Base-by-base conservation (phyloP, 2,888 invertebrate species). In the Andrena praecox region DNA sequence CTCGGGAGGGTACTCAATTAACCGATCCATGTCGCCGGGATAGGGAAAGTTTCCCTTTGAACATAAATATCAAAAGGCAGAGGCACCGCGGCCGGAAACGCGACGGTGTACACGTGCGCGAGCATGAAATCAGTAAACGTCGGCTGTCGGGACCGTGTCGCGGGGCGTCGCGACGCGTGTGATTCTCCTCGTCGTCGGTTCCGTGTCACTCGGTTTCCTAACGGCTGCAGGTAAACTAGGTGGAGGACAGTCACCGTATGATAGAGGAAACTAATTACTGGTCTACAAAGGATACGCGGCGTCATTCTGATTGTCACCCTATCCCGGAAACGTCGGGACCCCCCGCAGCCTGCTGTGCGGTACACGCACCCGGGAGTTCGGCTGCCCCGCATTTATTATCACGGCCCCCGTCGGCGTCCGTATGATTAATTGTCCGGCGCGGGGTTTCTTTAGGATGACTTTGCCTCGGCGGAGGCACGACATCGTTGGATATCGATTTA, bases 221-320 rank as follows among this genome's bases (percentile, higher is more conserved):
- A 7, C 60, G 80, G 60, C 56, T 78, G 59, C 68, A 67, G 69
- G 79, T 82, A 82, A 82, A 82, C 81, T 77, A 86, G 83, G 80
- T 80, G 63, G 76, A 83, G 71, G 76, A 82, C 69, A 78, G 76
- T 67, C 75, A 60, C 68, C 56, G 52, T 50, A 31, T 76, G 79
- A 77, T 77, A 78, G 82, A 86, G 83, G 79, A 88, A 90, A 90
- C 87, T 90, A 90, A 91, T 91, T 89, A 88, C 79, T 71, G 81
- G 75, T 62, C 56, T 83, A 88, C 87, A 90, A 91, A 90, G 87
- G 87, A 89, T 86, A 87, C 85, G 87, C 87, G 84, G 52, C 87
- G 85, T 89, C 90, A 90, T 87, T 89, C 79, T 85, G 86, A 89
- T 89, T 89, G 86, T 88, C 89, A 89, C 74, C 82, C 84, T 74